Conservation (phyloP, 2,797 vertebrate species). For the Nyctalus aviator region DNA sequence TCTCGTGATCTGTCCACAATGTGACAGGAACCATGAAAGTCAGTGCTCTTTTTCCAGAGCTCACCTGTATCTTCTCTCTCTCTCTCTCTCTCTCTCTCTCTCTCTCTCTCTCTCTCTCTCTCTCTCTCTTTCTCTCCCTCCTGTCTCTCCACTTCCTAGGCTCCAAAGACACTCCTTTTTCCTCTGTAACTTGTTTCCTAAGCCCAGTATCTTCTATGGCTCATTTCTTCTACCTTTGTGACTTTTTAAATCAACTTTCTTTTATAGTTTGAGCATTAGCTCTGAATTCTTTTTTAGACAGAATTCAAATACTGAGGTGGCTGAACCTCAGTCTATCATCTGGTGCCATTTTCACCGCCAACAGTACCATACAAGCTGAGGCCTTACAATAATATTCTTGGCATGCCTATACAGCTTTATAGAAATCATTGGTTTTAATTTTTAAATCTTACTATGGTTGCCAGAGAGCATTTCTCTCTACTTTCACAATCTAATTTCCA, state of each 20-base stretch:
- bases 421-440: not conserved
- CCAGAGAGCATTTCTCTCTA: not conserved
- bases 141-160: not conserved
- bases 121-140: not conserved
- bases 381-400: not conserved
- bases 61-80: not conserved
- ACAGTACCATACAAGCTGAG: not conserved
- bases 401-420: not conserved
- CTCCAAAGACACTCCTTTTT: not conserved
- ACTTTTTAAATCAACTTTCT: not conserved
- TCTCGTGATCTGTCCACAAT: too few relatives aligned
- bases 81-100: not conserved
- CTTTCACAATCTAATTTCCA: conserved; percentile 19
- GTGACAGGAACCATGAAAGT: not conserved
- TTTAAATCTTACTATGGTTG: conserved; percentile 2
- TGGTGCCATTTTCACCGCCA: not conserved
- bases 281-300: not conserved
- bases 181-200: not conserved
- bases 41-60: not conserved
- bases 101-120: not conserved
- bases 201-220: not conserved
- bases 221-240: not conserved
- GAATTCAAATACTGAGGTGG: not conserved
- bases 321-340: not conserved
- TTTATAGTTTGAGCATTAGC: not conserved